phyloP scores from a whole-genome alignment of 2,888 invertebrate species.

The Cremastinae sp. region DNA sequence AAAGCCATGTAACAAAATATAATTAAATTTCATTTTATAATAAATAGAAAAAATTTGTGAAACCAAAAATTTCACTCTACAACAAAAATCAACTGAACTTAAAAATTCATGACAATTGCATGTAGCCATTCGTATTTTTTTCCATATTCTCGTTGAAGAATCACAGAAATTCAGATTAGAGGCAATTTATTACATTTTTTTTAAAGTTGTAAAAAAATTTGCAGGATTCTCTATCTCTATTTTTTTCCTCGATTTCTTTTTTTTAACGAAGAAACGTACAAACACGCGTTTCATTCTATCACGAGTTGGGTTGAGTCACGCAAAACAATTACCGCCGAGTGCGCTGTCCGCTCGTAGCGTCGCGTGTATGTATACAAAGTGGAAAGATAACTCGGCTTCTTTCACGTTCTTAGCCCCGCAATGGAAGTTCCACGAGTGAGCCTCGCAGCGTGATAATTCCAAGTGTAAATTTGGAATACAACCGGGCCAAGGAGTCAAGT shows the following conservation, averaged over 20 bases:
- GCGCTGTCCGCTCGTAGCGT: constrained; percentile 41
- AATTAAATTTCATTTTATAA: too few relatives aligned
- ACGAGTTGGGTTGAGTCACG: constrained; percentile 57
- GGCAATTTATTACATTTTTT: too few relatives aligned
- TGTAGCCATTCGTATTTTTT: too few relatives aligned
- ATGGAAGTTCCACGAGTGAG: constrained; percentile 24
- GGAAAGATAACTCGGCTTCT: constrained; percentile 12
- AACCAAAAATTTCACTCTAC: too few relatives aligned
- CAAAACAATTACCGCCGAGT: constrained; percentile 63
- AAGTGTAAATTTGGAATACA: constrained; percentile 48
- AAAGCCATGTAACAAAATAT: background rate
- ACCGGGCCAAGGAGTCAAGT: constrained; percentile 24
- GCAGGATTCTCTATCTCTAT: background rate
- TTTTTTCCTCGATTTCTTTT: constrained; percentile 6
- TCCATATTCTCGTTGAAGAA: too few relatives aligned
- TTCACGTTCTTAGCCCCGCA: constrained; percentile 1
- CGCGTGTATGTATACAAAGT: constrained; percentile 29
- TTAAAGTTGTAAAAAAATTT: background rate
- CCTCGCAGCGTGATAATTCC: constrained; percentile 44
- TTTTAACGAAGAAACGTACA: constrained; percentile 10
- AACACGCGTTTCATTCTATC: constrained; percentile 19
- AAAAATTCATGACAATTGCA: too few relatives aligned
- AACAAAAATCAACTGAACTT: too few relatives aligned
- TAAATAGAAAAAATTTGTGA: too few relatives aligned
- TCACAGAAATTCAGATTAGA: too few relatives aligned